These are phyloP conservation scores for Amazona guildingii DNA, from an alignment of 2,113 vertebrate species.

Conservation along the genomic window DNA sequence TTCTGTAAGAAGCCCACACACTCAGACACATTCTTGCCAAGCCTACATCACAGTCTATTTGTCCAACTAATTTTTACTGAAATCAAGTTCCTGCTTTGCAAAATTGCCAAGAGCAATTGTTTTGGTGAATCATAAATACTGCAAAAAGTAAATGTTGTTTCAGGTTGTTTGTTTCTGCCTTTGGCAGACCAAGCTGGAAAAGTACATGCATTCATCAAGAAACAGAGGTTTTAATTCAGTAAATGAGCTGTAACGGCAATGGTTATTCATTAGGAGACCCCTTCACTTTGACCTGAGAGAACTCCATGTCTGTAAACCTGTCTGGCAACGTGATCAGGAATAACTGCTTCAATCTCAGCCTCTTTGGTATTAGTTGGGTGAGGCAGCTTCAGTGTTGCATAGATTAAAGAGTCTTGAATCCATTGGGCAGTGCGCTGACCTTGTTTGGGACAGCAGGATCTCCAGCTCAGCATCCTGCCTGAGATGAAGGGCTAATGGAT, in stretches of 20 bases:
- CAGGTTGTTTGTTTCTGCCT: constrained; percentile 44
- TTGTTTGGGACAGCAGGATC: background rate
- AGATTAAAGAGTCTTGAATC: background rate
- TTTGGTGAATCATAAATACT: constrained; percentile 70
- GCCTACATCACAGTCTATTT: constrained; percentile 17
- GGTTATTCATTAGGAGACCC: background rate
- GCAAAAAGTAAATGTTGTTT: constrained; percentile 58
- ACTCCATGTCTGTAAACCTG: background rate
- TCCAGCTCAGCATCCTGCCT: background rate
- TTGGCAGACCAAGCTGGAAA: background rate
- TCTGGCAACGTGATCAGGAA: background rate
- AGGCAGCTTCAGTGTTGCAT: background rate
- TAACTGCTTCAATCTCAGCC: background rate
- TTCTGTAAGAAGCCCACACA: constrained; percentile 54
- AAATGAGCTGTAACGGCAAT: background rate
- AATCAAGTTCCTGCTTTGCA: constrained; percentile 48
- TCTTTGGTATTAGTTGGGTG: background rate
- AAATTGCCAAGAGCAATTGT: constrained; percentile 56
- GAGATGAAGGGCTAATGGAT: background rate
- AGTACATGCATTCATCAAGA: background rate
- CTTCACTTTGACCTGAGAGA: background rate
- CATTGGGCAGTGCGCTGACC: background rate
- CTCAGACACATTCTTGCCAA: constrained; percentile 42
- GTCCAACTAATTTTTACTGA: constrained; percentile 49
- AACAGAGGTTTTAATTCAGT: background rate